These are phyloP conservation scores for Tipula helvola DNA, from an alignment of 2,888 invertebrate genomes.

Conservation along the genomic window DNA sequence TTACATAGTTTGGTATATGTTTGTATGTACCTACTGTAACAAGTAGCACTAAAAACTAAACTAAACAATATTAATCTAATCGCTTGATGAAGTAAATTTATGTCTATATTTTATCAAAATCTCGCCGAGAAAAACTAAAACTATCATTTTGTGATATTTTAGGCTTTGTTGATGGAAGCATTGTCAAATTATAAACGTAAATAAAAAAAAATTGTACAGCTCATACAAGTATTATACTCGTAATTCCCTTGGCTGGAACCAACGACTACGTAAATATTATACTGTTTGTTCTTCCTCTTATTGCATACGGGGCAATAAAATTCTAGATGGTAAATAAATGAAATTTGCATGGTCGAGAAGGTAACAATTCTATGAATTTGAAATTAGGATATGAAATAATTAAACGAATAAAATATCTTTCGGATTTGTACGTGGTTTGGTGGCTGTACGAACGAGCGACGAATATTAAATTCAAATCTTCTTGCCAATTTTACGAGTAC, in stretches of 20 bases:
- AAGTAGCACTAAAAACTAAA: not conserved
- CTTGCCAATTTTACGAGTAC: too few relatives aligned
- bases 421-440: not conserved
- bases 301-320: not conserved
- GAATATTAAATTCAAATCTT: not conserved
- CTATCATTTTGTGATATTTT: not conserved
- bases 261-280: not conserved
- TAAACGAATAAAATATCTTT: not conserved
- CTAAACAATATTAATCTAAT: not conserved
- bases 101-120: not conserved
- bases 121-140: not conserved
- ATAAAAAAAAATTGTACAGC: not conserved
- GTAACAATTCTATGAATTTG: not conserved
- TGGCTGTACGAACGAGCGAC: not conserved
- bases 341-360: not conserved
- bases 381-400: not conserved
- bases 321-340: not conserved
- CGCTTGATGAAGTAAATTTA: not conserved
- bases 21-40: too few relatives aligned
- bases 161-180: not conserved
- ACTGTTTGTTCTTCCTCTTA: not conserved
- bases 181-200: not conserved
- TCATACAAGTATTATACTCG: not conserved
- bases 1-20: not conserved
- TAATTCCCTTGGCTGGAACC: not conserved